phyloP scores from a whole-genome alignment of 2,888 invertebrate genomes.

The Adela reaumurella region DNA sequence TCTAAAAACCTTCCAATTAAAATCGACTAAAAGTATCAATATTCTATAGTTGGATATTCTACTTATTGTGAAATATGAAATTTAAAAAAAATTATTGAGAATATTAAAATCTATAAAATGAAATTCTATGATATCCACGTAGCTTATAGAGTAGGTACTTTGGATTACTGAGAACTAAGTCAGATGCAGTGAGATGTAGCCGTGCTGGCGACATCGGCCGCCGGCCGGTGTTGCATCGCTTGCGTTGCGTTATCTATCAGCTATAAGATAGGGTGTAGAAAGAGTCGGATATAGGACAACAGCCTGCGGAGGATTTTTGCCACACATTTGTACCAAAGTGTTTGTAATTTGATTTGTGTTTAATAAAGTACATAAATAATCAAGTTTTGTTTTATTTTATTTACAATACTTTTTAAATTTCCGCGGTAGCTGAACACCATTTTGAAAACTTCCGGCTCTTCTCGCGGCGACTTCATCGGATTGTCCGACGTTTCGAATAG shows the following conservation, averaged over 20 bases:
- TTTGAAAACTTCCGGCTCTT: no score
- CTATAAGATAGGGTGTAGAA: conserved; percentile 16
- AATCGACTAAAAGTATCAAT: background rate
- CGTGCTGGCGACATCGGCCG: background rate
- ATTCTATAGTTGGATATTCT: background rate
- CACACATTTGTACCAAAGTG: conserved; percentile 50
- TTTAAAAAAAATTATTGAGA: background rate
- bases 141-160: background rate
- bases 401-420: conserved; percentile 2
- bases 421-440: no score
- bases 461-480: no score
- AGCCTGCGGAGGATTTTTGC: background rate
- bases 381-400: conserved; percentile 29
- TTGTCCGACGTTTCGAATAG: no score
- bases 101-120: background rate
- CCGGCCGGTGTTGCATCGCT: conserved; percentile 18
- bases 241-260: conserved; percentile 38
- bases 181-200: no score
- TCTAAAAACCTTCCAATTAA: background rate
- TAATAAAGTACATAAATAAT: conserved; percentile 53
- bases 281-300: background rate
- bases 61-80: background rate
- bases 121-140: background rate
- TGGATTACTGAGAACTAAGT: background rate
- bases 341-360: conserved; percentile 47